Evolutionary conservation across 2,888 invertebrate genomes (phyloP).

Genomic region (Drosophila conformis): DNA sequence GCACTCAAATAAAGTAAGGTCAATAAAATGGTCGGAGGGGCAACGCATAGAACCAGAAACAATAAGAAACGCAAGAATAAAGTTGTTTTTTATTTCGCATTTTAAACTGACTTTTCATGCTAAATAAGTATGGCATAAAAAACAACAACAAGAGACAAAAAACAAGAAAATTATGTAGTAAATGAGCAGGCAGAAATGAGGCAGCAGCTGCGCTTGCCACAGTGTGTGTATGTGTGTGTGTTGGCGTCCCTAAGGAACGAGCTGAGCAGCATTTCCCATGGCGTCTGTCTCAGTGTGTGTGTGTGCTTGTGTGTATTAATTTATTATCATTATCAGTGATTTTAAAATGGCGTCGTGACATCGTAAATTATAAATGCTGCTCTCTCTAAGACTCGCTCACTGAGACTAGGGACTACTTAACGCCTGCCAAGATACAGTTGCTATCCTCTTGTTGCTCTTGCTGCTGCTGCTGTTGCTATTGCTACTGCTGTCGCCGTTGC

Average conservation of each 20-base stretch:
- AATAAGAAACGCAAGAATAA: constrained; percentile 46
- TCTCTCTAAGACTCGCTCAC: constrained; percentile 46
- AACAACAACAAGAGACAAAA: neutral
- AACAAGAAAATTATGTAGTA: neutral
- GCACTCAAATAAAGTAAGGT: constrained; percentile 48
- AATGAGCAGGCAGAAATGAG: neutral
- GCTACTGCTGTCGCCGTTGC: constrained; percentile 20
- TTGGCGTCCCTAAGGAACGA: constrained; percentile 27
- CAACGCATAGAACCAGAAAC: constrained; percentile 28
- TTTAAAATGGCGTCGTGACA: constrained; percentile 77
- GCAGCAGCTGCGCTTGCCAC: constrained; percentile 30
- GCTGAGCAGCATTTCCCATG: constrained; percentile 32
- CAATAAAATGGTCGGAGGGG: constrained; percentile 24
- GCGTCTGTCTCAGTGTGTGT: constrained; percentile 31
- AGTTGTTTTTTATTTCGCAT: constrained; percentile 50
- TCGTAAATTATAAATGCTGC: constrained; percentile 76
- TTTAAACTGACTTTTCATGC: constrained; percentile 77
- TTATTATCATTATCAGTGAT: constrained; percentile 81
- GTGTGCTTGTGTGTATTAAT: constrained; percentile 61
- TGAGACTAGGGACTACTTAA: constrained; percentile 64
- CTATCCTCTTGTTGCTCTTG: constrained; percentile 16
- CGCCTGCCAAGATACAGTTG: constrained; percentile 49
- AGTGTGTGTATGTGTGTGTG: constrained; percentile 15
- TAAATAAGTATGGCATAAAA: constrained; percentile 67
- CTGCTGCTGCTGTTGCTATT: constrained; percentile 21